Evolutionary conservation across 2,797 vertebrate genomes (phyloP).

Genomic region (Rhinogobio ventralis): DNA sequence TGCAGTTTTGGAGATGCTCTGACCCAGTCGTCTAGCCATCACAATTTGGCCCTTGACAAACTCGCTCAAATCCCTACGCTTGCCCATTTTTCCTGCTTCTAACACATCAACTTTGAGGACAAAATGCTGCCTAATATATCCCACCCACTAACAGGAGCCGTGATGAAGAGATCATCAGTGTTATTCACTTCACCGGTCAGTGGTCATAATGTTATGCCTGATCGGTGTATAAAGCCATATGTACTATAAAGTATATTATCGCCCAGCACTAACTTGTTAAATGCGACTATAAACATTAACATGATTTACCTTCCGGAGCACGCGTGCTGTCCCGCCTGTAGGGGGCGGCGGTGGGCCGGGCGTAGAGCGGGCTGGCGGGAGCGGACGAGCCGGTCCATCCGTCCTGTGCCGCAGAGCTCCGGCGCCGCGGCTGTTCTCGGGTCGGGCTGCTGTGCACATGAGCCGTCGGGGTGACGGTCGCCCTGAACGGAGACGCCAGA

Average conservation of each 20-base stretch:
- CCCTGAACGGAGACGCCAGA: slow-evolving; percentile 81
- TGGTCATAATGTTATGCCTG: too few species aligned
- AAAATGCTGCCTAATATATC: too few species aligned
- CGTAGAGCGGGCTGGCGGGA: slow-evolving; percentile 3
- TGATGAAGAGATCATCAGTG: too few species aligned
- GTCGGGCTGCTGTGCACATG: slow-evolving; percentile 65
- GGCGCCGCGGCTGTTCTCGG: slow-evolving; percentile 55
- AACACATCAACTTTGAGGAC: too few species aligned
- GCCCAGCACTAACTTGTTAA: background rate
- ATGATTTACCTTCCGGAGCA: slow-evolving; percentile 59
- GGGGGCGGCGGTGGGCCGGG: slow-evolving; percentile 31
- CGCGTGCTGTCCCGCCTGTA: background rate
- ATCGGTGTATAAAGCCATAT: background rate
- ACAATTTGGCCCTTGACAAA: too few species aligned
- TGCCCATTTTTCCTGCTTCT: too few species aligned
- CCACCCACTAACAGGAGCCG: too few species aligned
- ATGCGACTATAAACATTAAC: background rate
- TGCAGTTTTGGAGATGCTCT: too few species aligned
- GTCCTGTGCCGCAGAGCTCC: slow-evolving; percentile 14
- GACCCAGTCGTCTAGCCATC: too few species aligned
- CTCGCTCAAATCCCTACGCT: too few species aligned
- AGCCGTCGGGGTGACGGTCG: slow-evolving; percentile 72
- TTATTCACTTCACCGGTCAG: too few species aligned
- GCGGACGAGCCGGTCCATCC: slow-evolving; percentile 35
- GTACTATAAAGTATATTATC: background rate